Evolutionary conservation across 2,888 invertebrate genomes (phyloP), one percentile per base, ranked within the genome.

Genomic region (Himalopsyche anomala): DNA sequence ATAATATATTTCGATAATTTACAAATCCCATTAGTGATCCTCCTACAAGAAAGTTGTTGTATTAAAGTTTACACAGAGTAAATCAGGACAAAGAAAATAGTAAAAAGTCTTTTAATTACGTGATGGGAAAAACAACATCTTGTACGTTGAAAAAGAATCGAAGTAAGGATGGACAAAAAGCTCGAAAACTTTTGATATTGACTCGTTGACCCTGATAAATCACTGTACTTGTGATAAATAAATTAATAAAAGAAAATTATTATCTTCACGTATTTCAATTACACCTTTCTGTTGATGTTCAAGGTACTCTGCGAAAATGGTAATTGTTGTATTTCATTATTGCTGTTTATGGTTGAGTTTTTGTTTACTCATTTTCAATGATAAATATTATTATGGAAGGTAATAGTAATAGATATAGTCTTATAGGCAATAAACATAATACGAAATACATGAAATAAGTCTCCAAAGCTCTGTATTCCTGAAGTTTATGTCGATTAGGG

Each of bases 121-220:
- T 87, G 87, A 87, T 86, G 84, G 80, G 87, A 87, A 87, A 87
- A 87, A 87, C 86, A 87, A 87, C 83, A 84, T 83, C 83, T 84
- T 84, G 86, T 83, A 79, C 81, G 40, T 83, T 83, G 84, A 85
- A 87, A 86, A 86, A 87, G 83, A 82, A 80, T 83, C 69, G 55
- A 85, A 84, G 85, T 85, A 55, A 62, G 19, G 5, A 45, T 9
- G 45, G 74, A 69, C 40, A 54, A 80, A 69, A 62, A 62, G 74
- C 74, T 80, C n/a, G 82, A 15, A 87, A 86, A 86, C 84, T 87
- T 87, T 86, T 83, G 82, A 80, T 86, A 87, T 86, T 84, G 87
- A 83, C 87, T 87, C 87, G 81, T 86, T 87, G 87, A 86, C 87
- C 87, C 81, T 86, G 87, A 85, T 84, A 82, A 85, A 81, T 82